A percentile compares a stretch with the other conserved stretches of the same genome.
These are phyloP conservation scores for Hipposideros larvatus DNA, from an alignment of 2,797 vertebrate genomes.

Conservation along the genomic window DNA sequence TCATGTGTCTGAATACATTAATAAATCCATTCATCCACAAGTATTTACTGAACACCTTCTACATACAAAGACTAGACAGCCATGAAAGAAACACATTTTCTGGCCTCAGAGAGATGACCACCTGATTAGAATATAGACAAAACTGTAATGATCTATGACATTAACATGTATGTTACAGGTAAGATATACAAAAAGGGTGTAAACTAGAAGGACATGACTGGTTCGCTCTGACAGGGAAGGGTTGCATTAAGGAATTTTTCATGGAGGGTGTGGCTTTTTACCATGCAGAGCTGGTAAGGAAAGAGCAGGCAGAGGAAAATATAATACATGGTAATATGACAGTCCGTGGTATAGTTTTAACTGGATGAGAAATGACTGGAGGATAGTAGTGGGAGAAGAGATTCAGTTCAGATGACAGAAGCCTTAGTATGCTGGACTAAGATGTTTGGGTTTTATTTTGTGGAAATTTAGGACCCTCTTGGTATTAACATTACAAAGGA, in stretches of 20 bases:
- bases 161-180: not conserved
- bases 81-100: slow-evolving; percentile 19
- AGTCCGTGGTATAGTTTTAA: not conserved
- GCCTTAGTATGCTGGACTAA: not conserved
- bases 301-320: not conserved
- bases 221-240: not conserved
- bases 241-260: not conserved
- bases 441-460: slow-evolving; percentile 22
- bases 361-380: not conserved
- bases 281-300: not conserved
- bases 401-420: not conserved
- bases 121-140: slow-evolving; percentile 1
- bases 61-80: not conserved
- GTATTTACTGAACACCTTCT: slow-evolving; percentile 20
- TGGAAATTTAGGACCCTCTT: not conserved
- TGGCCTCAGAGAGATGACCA: not conserved
- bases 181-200: not conserved
- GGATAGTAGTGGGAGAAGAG: not conserved
- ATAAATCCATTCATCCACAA: slow-evolving; percentile 4
- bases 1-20: not conserved
- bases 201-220: not conserved
- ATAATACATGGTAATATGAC: not conserved
- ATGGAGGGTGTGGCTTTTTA: slow-evolving; percentile 7
- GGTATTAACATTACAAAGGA: slow-evolving; percentile 4
- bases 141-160: not conserved